phyloP scores from a whole-genome alignment of 1,140 invertebrate genomes.

The Eumaeus atala region DNA sequence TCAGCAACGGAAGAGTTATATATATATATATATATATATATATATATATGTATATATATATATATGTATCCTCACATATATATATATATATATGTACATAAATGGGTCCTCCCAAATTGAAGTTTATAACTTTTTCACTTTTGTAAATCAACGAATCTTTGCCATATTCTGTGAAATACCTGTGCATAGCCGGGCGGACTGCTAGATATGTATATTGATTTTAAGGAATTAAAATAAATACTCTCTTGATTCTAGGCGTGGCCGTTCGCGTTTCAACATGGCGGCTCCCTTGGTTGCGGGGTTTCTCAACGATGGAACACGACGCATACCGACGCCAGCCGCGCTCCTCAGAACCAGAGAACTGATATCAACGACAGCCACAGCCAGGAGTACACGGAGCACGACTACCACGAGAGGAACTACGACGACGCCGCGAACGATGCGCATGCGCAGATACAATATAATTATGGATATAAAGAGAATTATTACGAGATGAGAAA shows the following conservation, averaged over 20 bases:
- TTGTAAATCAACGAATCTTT: too few species aligned
- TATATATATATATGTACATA: too few species aligned
- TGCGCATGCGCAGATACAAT: conserved; percentile 44
- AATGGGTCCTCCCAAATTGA: too few species aligned
- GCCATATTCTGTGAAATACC: too few species aligned
- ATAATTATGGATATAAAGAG: conserved; percentile 54
- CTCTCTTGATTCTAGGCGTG: conserved; percentile 45
- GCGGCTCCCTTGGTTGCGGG: conserved; percentile 50
- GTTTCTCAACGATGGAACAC: conserved; percentile 59
- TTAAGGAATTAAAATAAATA: neutral
- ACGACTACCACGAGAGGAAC: conserved; percentile 56
- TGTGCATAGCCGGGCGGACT: too few species aligned
- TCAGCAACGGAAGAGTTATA: too few species aligned
- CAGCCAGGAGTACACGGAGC: conserved; percentile 47
- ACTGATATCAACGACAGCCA: conserved; percentile 20
- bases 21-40: too few species aligned
- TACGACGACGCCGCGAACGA: conserved; percentile 48
- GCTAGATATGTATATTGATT: too few species aligned
- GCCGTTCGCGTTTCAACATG: conserved; percentile 66
- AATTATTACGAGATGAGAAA: conserved; percentile 59
- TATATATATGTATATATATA: too few species aligned
- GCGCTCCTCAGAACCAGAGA: neutral
- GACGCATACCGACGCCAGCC: conserved; percentile 28
- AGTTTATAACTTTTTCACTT: too few species aligned
- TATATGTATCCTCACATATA: too few species aligned